Base-by-base conservation (phyloP, 1,140 invertebrate genomes). In the Lordiphosa mommai region DNA sequence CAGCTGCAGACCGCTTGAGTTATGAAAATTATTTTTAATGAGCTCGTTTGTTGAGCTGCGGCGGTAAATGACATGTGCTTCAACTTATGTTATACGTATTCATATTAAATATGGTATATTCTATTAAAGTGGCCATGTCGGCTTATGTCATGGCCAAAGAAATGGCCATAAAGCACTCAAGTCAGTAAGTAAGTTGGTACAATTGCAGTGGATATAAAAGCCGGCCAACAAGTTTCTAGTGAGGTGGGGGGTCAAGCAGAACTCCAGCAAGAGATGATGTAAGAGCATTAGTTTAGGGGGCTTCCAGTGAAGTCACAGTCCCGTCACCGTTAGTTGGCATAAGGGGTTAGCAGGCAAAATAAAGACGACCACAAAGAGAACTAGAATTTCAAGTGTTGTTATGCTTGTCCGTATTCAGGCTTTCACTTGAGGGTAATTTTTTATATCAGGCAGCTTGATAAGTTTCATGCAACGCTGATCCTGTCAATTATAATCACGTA, bases 11-110 rank as follows among this genome's bases (percentile, higher is more conserved):
- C 32, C 20, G 12, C 20, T 50, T 40, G 34, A 49, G 48, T 64
- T 64, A 67, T 43, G 53, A 59, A 52, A 64, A 77, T 79, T 79
- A 69, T 53, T 77, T 77, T 72, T 82, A 82, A 82, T 69, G 76
- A 76, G 66, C 74, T 70, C 44, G 40, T n/a, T 61, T 64, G 40
- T 50, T 60, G 64, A 48, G 48, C 51, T 44, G 16, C 38, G 38
- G n/a, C 47, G 9, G 16, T 58, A 60, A 82, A 63, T 55, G 76
- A 58, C 66, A 82, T 74, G 46, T 82, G 74, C 50, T 64, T 61
- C 51, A 59, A 68, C 64, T 68, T 61, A 59, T 67, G 50, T 82
- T 82, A 82, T 84, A 58, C 49, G 50, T 68, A 68, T 82, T 67
- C 50, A 40, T 74, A 71, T 76, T 84, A 76, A 80, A 58, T 30